These are phyloP conservation scores for Pantherophis vulpinus DNA, from an alignment of 2,797 vertebrate species.

Conservation along the genomic window DNA sequence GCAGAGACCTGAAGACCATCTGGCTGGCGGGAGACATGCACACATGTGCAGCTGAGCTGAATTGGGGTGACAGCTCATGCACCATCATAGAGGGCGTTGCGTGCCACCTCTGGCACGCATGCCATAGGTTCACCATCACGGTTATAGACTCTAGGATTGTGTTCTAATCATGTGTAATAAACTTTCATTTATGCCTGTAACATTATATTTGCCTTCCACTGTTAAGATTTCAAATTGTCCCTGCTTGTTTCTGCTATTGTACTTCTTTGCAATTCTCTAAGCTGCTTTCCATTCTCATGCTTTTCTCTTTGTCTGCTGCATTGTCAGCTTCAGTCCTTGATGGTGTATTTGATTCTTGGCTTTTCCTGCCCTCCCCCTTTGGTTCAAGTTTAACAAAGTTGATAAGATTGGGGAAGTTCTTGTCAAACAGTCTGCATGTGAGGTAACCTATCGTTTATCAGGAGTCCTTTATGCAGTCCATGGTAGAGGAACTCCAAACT, in stretches of 20 bases:
- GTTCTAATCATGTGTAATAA: not conserved
- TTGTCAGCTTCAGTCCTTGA: not conserved
- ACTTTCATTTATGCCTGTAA: not conserved
- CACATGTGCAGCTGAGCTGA: no score
- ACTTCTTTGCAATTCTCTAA: not conserved
- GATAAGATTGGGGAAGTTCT: not conserved
- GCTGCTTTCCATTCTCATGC: not conserved
- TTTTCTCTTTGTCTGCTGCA: not conserved
- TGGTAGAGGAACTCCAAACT: not conserved
- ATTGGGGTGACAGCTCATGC: no score
- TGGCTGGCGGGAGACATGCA: accelerated
- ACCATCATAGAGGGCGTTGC: no score
- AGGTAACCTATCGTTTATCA: not conserved
- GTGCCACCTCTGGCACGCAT: no score
- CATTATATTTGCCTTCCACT: not conserved
- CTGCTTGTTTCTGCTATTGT: not conserved
- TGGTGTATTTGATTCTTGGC: not conserved
- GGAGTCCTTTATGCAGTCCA: not conserved
- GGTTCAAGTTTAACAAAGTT: not conserved
- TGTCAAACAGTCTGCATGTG: not conserved
- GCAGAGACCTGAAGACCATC: no score
- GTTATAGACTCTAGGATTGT: not conserved
- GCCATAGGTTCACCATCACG: no score
- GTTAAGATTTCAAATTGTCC: not conserved
- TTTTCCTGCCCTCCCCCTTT: not conserved